Percentiles rank a stretch among this genome's conserved stretches.
These are phyloP conservation scores for Neolamprologus fasciatus DNA, from an alignment of 2,113 vertebrate genomes.

Conservation along the genomic window DNA sequence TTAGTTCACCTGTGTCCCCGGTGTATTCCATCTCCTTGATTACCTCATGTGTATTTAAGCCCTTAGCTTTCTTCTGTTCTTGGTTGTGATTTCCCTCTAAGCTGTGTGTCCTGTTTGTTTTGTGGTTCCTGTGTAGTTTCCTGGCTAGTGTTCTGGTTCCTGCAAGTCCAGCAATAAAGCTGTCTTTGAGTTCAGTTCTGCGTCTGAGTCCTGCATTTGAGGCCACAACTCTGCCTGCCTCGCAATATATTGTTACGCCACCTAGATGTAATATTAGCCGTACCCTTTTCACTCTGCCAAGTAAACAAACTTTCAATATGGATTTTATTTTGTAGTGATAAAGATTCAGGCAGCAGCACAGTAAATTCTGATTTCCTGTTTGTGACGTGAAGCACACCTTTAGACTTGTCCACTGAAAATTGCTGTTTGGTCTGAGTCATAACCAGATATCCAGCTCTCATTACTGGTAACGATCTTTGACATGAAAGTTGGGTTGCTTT, in stretches of 20 bases:
- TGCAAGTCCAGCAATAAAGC: fast-evolving
- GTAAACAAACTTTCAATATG: background rate
- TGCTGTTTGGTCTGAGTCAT: background rate
- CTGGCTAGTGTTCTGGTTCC: fast-evolving
- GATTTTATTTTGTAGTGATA: background rate
- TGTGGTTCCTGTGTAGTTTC: fast-evolving
- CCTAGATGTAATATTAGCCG: background rate
- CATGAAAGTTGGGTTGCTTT: background rate
- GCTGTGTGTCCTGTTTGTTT: background rate
- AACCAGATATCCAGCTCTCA: background rate
- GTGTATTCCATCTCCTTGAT: background rate
- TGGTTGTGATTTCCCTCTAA: fast-evolving
- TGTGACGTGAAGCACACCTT: fast-evolving
- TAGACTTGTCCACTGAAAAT: background rate
- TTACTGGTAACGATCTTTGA: background rate
- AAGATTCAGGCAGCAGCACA: background rate
- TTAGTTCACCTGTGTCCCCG: background rate
- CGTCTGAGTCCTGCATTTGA: fast-evolving
- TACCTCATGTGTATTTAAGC: background rate
- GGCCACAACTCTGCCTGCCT: background rate
- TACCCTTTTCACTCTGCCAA: background rate
- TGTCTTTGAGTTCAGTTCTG: background rate
- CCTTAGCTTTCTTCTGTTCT: background rate
- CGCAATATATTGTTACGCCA: background rate
- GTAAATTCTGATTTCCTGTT: background rate